Base-by-base conservation (phyloP, 1,140 invertebrate genomes). In the Forficula auricularia region DNA sequence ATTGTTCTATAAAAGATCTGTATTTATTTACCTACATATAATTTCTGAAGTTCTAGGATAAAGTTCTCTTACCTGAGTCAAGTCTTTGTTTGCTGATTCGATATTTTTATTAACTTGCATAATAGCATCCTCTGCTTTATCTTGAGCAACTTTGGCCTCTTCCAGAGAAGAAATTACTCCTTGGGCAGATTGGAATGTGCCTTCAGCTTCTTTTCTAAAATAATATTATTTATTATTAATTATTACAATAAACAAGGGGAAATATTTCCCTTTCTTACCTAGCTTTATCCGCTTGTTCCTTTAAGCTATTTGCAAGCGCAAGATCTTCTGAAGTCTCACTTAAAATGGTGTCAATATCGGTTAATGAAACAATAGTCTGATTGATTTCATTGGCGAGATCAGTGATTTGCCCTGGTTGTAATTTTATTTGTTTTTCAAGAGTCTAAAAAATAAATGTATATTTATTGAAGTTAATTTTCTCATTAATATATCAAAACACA, bases 301-400 rank as follows among this genome's bases (percentile, higher is more conserved):
- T 87, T 0, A 95, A 64, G 4, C 65, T 52, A 50, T 81, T 73
- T 0, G 89, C 89, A 48, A 64, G 62, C 18, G 68, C 61, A 36
- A 91, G 61, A 61, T 91, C 83, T 20, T 74, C 72, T 39, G 73
- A 71, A 0, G 92, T 96, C 37, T 81, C 89, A 16, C 68, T 66
- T 31, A 96, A 75, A 52, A 96, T 96, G 45, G 71, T 69, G 52
- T 95, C 86, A 43, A 92, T 90, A 57, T 96, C 75, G 20, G 82
- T 89, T 3, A 96, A 62, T 7, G 80, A 81, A 2, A 75, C 72
- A 4, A 95, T 82, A 6, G 87, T 88, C 13, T 74, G 64, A 54
- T 87, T 84, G 40, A 97, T 96, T 51, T 82, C 67, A 31, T 74
- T 65, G 2, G 89, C 86, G 33, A 96, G 57, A 18, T 77, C 66